Base-by-base conservation (phyloP, 2,888 invertebrate species). In the Archips crataeganus region DNA sequence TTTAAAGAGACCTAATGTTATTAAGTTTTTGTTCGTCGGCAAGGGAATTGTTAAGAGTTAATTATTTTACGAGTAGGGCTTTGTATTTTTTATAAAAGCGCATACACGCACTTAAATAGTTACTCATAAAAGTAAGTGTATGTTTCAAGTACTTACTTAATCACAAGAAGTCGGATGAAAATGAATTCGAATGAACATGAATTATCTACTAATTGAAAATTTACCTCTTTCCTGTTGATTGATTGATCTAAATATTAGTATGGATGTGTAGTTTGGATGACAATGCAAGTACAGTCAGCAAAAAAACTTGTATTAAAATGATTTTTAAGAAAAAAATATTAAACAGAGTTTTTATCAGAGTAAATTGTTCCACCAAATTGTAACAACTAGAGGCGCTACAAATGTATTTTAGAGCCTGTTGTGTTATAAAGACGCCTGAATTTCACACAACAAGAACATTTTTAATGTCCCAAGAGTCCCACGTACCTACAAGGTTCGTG, bases 1-100 rank as follows among this genome's bases (percentile, higher is more conserved):
- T 60, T 74, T 74, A 74, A 69, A 73, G 23, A 13, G 57, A 54
- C 65, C 59, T 70, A 70, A 74, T 74, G 42, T 65, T 74, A 69
- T 65, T 57, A 49, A 15, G 60, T 74, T 74, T 74, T 74, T 74
- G 69, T 60, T 60, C 57, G 63, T 57, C 36, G 62, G 36, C 47
- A 54, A 54, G 49, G 45, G 57, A 45, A 57, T 64, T 64, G 70
- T 71, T 49, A 57, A 36, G 45, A 45, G 36, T 36, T 34, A 54
- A 45, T 51, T 32, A 62, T 61, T 69, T 61, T 49, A 49, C 13
- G 13, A 23, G 6, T 45, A n/a, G 13, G 10, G 49, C 11, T 49
- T n/a, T 49, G 11, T n/a, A n/a, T 49, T 49, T 13, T 49, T 2
- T 5, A n/a, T 49, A n/a, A 11, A 39, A 5, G 39, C 6, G 39